Percentiles rank a stretch among this genome's conserved stretches.
Evolutionary conservation across 2,797 vertebrate species (phyloP).

Genomic region (Rhinoraja longicauda): DNA sequence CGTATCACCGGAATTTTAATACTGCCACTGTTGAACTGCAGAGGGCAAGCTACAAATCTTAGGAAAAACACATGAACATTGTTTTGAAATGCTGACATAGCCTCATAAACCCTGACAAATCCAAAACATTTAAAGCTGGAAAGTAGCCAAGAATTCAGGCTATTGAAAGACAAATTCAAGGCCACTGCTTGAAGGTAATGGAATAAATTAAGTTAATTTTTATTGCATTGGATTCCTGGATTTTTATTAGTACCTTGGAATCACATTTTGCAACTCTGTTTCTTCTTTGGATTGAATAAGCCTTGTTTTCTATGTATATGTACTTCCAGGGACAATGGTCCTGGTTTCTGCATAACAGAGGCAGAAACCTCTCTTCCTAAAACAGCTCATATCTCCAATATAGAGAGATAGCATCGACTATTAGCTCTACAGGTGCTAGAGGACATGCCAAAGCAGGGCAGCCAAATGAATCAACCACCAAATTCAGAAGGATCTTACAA

Average conservation of each 20-base stretch:
- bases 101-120: neutral
- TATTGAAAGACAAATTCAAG: neutral
- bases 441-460: neutral
- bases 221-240: constrained; percentile 14
- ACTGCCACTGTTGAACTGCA: neutral
- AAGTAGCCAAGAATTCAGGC: neutral
- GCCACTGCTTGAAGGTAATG: neutral
- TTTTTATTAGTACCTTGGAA: neutral
- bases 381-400: neutral
- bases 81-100: constrained; percentile 5
- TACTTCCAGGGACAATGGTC: neutral
- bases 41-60: neutral
- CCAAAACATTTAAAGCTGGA: neutral
- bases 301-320: neutral
- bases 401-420: neutral
- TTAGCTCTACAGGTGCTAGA: neutral
- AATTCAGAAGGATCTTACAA: neutral
- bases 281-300: neutral
- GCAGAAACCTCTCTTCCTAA: neutral
- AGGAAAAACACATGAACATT: neutral
- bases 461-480: neutral
- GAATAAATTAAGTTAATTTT: constrained; percentile 26
- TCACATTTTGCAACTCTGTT: neutral
- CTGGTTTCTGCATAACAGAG: neutral
- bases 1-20: constrained; percentile 11